phyloP scores from a whole-genome alignment of 2,113 vertebrate species.

The Coracopsis vasa region DNA sequence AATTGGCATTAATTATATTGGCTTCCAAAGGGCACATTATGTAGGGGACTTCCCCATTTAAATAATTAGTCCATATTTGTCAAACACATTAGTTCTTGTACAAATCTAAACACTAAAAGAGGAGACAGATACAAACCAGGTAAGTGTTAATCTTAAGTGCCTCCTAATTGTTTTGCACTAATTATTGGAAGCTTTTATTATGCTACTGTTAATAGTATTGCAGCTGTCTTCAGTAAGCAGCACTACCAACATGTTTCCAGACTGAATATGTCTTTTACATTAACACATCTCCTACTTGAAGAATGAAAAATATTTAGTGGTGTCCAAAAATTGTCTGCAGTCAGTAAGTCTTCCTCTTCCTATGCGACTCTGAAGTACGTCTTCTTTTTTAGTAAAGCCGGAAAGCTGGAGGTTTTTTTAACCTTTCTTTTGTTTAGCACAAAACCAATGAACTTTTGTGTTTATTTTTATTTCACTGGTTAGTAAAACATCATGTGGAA shows the following conservation, averaged over 20 bases:
- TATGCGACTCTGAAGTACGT: neutral
- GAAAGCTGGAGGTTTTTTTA: neutral
- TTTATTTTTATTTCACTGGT: neutral
- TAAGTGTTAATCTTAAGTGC: slow-evolving; percentile 24
- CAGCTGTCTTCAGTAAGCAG: neutral
- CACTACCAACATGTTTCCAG: neutral
- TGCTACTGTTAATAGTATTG: neutral
- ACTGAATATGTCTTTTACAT: neutral
- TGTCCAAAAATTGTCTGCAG: neutral
- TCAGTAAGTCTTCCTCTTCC: neutral
- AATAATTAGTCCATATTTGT: slow-evolving; percentile 46
- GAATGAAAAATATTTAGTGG: neutral
- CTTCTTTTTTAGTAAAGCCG: neutral
- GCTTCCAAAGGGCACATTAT: slow-evolving; percentile 6
- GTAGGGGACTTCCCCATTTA: neutral
- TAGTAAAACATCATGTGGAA: neutral
- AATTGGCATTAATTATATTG: slow-evolving; percentile 48
- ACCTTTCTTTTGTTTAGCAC: neutral
- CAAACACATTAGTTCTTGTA: slow-evolving; percentile 37
- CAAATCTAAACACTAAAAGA: slow-evolving; percentile 29
- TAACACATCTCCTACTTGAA: neutral
- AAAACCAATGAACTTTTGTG: neutral
- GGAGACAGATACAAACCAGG: neutral
- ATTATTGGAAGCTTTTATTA: slow-evolving; percentile 26
- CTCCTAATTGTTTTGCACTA: slow-evolving; percentile 46